Evolutionary conservation across 1,140 invertebrate genomes (phyloP), one percentile per base, ranked within the genome.

Genomic region (Penaeus vannamei): DNA sequence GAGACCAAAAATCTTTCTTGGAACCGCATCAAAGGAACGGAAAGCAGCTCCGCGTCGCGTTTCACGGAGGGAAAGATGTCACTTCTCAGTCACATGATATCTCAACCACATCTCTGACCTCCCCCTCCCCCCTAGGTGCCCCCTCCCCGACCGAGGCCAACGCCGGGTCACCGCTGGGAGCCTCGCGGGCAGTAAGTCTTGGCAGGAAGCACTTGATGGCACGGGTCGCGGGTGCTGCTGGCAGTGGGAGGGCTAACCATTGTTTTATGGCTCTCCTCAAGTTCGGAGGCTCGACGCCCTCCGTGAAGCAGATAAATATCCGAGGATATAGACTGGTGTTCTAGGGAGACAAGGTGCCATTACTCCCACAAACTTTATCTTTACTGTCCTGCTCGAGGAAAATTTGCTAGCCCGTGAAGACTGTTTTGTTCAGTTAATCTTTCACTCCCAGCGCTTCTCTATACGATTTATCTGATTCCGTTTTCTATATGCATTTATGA

Each of bases 191-290:
- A 77, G 79, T 87, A 87, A 87, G 60, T 87, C 69, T 84, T 22
- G 62, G 32, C 26, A 69, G 82, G 69, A 59, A 62, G 87, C 62
- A 83, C 81, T 76, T 84, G 80, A 76, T 84, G 87, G 80, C 81
- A 84, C 81, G 69, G 87, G 80, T 62, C 69, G 87, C 87, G 69
- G 87, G 59, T 89, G 87, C 81, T 62, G 69, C 32, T 89, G 87
- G 82, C 87, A 89, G 87, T 83, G 87, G 87, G 81, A 84, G 87
- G 87, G 85, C 53, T 66, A 60, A 84, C 80, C 81, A 79, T 84
- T 89, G 87, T 89, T 89, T 89, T 89, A 89, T 89, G 87, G 81
- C 87, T 77, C 81, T 84, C 85, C 79, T 87, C 85, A 87, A 84
- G 82, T 84, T 62, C 82, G 66, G 69, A 42, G 59, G 46, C 66